phyloP scores from a whole-genome alignment of 92 coral and sea anemone species.

The Micromussa lordhowensis region DNA sequence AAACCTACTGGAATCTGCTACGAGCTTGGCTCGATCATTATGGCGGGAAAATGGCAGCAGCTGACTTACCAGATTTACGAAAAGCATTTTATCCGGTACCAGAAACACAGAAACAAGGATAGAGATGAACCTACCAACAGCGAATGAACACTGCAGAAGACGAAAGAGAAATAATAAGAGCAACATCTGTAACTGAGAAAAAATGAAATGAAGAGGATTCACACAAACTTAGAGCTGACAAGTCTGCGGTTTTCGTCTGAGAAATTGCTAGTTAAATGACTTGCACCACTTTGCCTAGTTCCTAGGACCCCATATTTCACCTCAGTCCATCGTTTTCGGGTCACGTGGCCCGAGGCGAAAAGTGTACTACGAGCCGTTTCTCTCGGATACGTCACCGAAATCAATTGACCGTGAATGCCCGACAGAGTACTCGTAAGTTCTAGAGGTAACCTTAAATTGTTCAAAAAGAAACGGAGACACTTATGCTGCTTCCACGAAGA shows the following conservation, averaged over 20 bases:
- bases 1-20: background rate
- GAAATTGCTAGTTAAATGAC: background rate
- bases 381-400: too few species aligned
- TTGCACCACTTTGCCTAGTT: too few species aligned
- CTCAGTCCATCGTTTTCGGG: too few species aligned
- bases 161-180: background rate
- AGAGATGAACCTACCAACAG: constrained; percentile 92
- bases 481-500: background rate
- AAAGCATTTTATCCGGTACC: constrained; percentile 93
- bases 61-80: constrained; percentile 83
- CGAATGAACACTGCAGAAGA: constrained; percentile 81
- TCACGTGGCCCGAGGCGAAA: too few species aligned
- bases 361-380: too few species aligned
- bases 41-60: background rate
- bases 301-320: too few species aligned
- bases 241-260: too few species aligned
- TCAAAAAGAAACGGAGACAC: background rate
- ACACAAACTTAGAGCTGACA: background rate
- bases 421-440: background rate
- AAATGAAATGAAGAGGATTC: background rate
- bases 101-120: constrained; percentile 88
- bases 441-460: background rate
- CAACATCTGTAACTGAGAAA: background rate
- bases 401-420: too few species aligned
- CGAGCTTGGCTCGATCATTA: background rate